These are phyloP conservation scores for Eudemis profundana DNA, from an alignment of 2,888 invertebrate genomes.

Conservation along the genomic window DNA sequence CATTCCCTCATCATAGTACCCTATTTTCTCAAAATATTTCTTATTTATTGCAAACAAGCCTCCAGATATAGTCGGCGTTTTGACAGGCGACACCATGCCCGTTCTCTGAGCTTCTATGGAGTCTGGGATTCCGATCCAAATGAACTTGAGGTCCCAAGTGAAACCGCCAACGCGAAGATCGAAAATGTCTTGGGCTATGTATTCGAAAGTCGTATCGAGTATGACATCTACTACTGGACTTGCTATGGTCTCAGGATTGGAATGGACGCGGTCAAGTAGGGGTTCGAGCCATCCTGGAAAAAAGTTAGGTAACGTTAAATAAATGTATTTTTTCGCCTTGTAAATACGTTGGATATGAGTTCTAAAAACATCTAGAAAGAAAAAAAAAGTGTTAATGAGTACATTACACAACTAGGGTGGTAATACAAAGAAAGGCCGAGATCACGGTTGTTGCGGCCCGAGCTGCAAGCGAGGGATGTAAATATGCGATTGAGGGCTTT, in stretches of 20 bases:
- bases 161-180: constrained; percentile 95
- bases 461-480: too few relatives aligned
- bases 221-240: constrained; percentile 97
- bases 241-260: constrained; percentile 91
- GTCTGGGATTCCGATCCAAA: constrained; percentile 97
- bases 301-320: constrained; percentile 12
- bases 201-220: constrained; percentile 94
- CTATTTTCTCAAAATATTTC: constrained; percentile 94
- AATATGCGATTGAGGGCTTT: too few relatives aligned
- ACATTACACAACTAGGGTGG: too few relatives aligned
- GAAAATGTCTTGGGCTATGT: constrained; percentile 89
- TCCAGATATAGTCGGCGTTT: constrained; percentile 98
- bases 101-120: constrained; percentile 90
- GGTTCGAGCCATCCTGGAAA: constrained; percentile 95
- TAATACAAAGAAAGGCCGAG: too few relatives aligned
- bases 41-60: constrained; percentile 97
- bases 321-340: too few relatives aligned
- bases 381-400: too few relatives aligned
- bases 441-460: too few relatives aligned
- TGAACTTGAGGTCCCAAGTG: constrained; percentile 96
- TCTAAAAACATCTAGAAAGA: too few relatives aligned
- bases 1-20: constrained; percentile 98
- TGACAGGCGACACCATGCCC: constrained; percentile 92
- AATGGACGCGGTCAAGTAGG: constrained; percentile 91
- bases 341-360: too few relatives aligned